Evolutionary conservation across 1,140 invertebrate genomes (phyloP).

Genomic region (Phthorimaea operculella): DNA sequence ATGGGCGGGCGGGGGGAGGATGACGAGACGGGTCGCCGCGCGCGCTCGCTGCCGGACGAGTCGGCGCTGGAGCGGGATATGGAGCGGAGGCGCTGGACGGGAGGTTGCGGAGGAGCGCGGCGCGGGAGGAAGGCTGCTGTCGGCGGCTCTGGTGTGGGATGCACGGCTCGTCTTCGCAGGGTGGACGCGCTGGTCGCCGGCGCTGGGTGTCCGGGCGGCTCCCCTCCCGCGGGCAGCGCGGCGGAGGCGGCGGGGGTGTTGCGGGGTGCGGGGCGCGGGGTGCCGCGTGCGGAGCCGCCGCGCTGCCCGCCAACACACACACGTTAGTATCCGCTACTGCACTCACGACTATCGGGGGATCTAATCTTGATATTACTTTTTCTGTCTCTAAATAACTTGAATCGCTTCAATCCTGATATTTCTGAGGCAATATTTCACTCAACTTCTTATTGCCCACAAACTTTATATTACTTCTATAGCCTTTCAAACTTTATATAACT

Average conservation of each 20-base stretch:
- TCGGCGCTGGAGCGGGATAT: constrained; percentile 3
- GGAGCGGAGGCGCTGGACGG: constrained; percentile 9
- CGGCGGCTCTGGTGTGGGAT: neutral
- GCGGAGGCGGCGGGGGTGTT: neutral
- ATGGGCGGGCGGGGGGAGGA: constrained; percentile 13
- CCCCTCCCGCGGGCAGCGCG: neutral
- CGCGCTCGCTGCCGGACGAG: neutral
- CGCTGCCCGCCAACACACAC: neutral
- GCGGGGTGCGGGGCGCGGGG: neutral
- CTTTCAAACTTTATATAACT: too few relatives aligned
- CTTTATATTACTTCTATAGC: too few relatives aligned
- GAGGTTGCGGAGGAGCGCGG: constrained; percentile 7
- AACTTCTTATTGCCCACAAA: too few relatives aligned
- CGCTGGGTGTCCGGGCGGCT: constrained; percentile 11
- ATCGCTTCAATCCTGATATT: too few relatives aligned
- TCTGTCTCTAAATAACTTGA: too few relatives aligned
- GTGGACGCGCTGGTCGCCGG: constrained; percentile 6
- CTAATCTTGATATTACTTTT: too few relatives aligned
- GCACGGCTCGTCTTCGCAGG: neutral
- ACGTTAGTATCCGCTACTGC: neutral
- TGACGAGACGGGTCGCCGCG: neutral
- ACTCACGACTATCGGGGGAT: too few relatives aligned
- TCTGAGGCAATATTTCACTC: too few relatives aligned
- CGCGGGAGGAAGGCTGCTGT: neutral
- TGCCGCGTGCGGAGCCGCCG: neutral